These are phyloP conservation scores for Tyrannus savana DNA, from an alignment of 2,113 vertebrate genomes.

Conservation along the genomic window DNA sequence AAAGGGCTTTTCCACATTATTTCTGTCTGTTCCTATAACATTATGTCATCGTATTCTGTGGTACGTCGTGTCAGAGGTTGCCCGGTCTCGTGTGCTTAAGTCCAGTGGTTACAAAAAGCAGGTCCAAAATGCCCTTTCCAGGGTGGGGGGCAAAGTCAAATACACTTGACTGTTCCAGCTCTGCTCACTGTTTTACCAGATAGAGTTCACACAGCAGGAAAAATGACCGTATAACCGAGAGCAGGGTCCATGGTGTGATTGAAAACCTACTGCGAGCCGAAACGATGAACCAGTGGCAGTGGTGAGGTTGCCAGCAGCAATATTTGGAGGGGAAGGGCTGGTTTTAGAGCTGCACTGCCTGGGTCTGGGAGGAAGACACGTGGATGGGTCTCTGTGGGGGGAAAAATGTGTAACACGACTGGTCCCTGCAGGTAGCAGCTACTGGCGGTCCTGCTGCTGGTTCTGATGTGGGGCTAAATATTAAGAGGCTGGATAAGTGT, in stretches of 20 bases:
- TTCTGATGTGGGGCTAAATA: not conserved
- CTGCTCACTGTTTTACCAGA: not conserved
- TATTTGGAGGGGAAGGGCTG: not conserved
- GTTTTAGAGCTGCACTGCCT: not conserved
- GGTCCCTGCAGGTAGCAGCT: not conserved
- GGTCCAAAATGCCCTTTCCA: not conserved
- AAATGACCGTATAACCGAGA: not conserved
- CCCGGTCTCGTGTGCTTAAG: not conserved
- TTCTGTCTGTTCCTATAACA: constrained; percentile 46
- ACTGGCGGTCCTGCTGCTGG: accelerated
- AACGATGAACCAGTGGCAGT: not conserved
- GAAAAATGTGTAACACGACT: not conserved
- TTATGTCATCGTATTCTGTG: constrained; percentile 16
- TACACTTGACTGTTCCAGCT: not conserved
- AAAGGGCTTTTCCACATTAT: constrained; percentile 55
- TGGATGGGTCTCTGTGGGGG: not conserved
- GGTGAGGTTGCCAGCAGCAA: not conserved
- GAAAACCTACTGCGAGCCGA: not conserved
- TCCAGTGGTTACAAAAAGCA: not conserved
- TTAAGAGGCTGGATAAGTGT: not conserved
- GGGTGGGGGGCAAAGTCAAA: not conserved
- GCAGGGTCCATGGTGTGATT: not conserved
- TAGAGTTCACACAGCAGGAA: not conserved
- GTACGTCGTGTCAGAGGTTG: constrained; percentile 43
- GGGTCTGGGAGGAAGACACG: not conserved